These are phyloP conservation scores for Equus przewalskii DNA, from an alignment of 2,113 vertebrate genomes.

Conservation along the genomic window DNA sequence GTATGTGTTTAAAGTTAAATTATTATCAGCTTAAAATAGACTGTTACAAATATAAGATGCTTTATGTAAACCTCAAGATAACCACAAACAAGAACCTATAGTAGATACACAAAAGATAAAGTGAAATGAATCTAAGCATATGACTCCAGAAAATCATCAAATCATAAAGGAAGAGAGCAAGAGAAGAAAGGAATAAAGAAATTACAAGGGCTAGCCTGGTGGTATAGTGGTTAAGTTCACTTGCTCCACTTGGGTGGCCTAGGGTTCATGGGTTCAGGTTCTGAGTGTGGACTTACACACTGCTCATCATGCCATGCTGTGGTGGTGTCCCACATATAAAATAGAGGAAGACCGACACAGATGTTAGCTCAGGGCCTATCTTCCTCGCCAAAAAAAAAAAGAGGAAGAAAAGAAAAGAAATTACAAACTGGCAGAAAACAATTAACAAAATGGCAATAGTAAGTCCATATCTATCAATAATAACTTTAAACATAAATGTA, in stretches of 20 bases:
- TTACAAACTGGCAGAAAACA: neutral
- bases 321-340: too few relatives aligned
- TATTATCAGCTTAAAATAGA: neutral
- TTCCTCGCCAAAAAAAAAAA: too few relatives aligned
- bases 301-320: too few relatives aligned
- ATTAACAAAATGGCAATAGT: neutral
- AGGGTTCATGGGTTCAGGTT: too few relatives aligned
- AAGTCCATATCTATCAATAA: neutral
- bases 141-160: neutral
- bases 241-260: too few relatives aligned
- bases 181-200: neutral
- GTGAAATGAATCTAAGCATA: neutral
- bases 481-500: neutral
- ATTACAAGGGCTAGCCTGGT: neutral
- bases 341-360: too few relatives aligned
- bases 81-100: neutral
- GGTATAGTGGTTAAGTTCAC: too few relatives aligned
- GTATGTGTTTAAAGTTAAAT: neutral
- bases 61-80: neutral
- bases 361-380: too few relatives aligned
- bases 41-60: neutral
- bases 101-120: neutral
- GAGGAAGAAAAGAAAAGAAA: neutral
- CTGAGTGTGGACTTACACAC: too few relatives aligned
- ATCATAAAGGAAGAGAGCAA: neutral